These are phyloP conservation scores for Crossocerus cetratus DNA, from an alignment of 2,888 invertebrate genomes.

Conservation along the genomic window DNA sequence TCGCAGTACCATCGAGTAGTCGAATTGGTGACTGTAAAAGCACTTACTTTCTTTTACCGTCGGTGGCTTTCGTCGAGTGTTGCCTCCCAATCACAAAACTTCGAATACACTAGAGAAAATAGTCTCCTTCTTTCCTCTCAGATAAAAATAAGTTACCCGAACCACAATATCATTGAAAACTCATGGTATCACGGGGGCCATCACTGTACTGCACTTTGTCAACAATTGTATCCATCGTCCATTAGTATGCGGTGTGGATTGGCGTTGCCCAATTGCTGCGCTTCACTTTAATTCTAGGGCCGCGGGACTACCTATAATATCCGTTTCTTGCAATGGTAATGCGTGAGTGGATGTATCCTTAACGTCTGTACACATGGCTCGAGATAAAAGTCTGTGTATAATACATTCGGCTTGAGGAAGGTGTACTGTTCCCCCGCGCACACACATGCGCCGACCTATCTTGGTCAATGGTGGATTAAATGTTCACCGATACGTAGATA, in stretches of 20 bases:
- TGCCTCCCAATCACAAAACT: slow-evolving; percentile 34
- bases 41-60: slow-evolving; percentile 30
- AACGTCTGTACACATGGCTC: slow-evolving; percentile 22
- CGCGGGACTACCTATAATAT: slow-evolving; percentile 22
- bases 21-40: slow-evolving; percentile 29
- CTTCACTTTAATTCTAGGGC: slow-evolving; percentile 18
- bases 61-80: slow-evolving; percentile 22
- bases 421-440: slow-evolving; percentile 19
- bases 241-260: slow-evolving; percentile 17
- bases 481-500: slow-evolving; percentile 37
- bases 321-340: slow-evolving; percentile 7
- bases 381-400: slow-evolving; percentile 12
- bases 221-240: slow-evolving; percentile 24
- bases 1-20: slow-evolving; percentile 25
- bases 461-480: slow-evolving; percentile 13
- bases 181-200: slow-evolving; percentile 24
- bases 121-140: slow-evolving; percentile 11
- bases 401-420: slow-evolving; percentile 13
- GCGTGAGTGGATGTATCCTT: slow-evolving; percentile 11
- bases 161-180: slow-evolving; percentile 27
- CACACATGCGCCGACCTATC: slow-evolving; percentile 15
- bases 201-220: slow-evolving; percentile 40
- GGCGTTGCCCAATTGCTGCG: slow-evolving; percentile 9
- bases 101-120: slow-evolving; percentile 26
- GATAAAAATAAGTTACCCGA: slow-evolving; percentile 37